Evolutionary conservation across 1,140 invertebrate species (phyloP).

Genomic region (Hyles vespertilio): DNA sequence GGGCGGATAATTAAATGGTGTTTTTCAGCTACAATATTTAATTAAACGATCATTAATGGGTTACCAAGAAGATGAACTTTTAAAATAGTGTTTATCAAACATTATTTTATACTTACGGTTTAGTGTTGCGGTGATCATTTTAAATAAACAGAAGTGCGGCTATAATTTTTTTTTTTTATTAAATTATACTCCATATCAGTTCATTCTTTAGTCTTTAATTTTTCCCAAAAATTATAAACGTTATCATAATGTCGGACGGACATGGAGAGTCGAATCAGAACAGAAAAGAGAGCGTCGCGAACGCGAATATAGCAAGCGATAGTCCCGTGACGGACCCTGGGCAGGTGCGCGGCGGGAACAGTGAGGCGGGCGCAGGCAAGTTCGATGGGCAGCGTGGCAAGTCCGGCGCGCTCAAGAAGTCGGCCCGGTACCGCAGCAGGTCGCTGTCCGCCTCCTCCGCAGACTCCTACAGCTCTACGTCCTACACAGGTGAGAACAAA

Average conservation of each 20-base stretch:
- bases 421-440: conserved; percentile 89
- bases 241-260: conserved; percentile 52
- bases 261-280: conserved; percentile 48
- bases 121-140: conserved; percentile 23
- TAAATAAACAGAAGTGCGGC: conserved; percentile 3
- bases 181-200: neutral
- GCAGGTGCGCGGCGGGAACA: conserved; percentile 51
- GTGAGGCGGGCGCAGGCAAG: conserved; percentile 44
- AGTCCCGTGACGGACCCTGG: conserved; percentile 68
- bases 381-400: conserved; percentile 63
- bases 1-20: conserved; percentile 29
- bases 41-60: conserved; percentile 20
- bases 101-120: conserved; percentile 14
- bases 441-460: conserved; percentile 95
- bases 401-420: conserved; percentile 88
- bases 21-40: conserved; percentile 26
- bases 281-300: conserved; percentile 56
- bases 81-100: conserved; percentile 9
- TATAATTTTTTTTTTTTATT: neutral
- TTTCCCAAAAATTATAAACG: conserved; percentile 15
- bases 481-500: conserved; percentile 61
- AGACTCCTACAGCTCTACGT: conserved; percentile 92
- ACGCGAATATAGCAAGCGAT: conserved; percentile 56
- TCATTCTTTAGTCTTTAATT: conserved; percentile 5
- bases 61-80: conserved; percentile 18